Evolutionary conservation across 2,888 invertebrate genomes (phyloP).

Genomic region (Priocnemis perturbator): DNA sequence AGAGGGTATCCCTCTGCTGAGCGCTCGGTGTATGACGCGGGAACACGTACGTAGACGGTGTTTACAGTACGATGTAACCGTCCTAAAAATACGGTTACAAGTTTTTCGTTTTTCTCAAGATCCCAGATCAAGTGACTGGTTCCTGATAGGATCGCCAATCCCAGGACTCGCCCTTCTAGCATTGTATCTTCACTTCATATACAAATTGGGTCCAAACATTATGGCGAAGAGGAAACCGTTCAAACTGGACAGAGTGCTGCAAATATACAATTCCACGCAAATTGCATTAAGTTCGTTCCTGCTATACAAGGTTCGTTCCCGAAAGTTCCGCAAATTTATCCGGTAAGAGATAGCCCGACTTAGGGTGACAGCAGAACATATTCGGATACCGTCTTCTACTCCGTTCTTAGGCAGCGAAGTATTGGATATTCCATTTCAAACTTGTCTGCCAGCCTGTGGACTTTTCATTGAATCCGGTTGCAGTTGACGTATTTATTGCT

Average conservation of each 20-base stretch:
- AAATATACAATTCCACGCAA: constrained; percentile 83
- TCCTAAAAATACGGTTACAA: no score
- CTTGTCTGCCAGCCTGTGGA: constrained; percentile 85
- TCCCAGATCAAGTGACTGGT: constrained; percentile 81
- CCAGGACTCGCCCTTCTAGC: constrained; percentile 78
- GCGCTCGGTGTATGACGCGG: no score
- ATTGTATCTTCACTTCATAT: constrained; percentile 83
- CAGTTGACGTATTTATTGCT: constrained; percentile 33
- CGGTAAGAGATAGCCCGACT: no score
- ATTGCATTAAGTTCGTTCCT: constrained; percentile 78
- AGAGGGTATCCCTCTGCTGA: no score
- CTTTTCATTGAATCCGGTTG: constrained; percentile 55
- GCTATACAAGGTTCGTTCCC: constrained; percentile 76
- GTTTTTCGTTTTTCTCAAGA: constrained; percentile 74
- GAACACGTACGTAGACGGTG: no score
- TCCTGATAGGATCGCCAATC: constrained; percentile 82
- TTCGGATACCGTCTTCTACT: background rate
- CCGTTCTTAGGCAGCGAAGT: constrained; percentile 50
- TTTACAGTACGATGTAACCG: no score
- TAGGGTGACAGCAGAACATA: no score
- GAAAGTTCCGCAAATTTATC: background rate
- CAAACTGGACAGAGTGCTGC: constrained; percentile 80
- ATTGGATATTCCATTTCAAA: constrained; percentile 77
- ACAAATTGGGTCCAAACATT: constrained; percentile 83
- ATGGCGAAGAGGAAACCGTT: constrained; percentile 83